A percentile compares a stretch with the other conserved stretches of the same genome.
Conservation (phyloP, 2,888 invertebrate species). For the Drosophila emarginata region DNA sequence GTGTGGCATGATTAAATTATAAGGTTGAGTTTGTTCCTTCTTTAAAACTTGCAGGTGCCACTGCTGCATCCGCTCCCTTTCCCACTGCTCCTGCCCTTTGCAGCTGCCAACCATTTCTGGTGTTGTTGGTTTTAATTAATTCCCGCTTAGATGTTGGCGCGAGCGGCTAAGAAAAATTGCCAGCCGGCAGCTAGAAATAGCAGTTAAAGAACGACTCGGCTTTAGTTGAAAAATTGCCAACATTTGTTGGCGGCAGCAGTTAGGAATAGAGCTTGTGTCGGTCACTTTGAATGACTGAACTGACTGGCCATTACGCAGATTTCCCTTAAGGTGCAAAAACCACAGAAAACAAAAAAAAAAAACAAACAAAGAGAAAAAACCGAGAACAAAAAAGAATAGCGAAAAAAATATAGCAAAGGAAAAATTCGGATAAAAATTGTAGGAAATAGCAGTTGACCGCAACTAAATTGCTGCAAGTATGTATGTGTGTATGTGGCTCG, state of each 20-base stretch:
- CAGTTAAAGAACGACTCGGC: conserved; percentile 11
- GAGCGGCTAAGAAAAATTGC: conserved; percentile 47
- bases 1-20: conserved; percentile 57
- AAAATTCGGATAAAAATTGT: too few relatives aligned
- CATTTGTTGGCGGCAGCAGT: conserved; percentile 34
- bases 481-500: neutral
- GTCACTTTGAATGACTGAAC: conserved; percentile 11
- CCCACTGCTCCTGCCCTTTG: too few relatives aligned
- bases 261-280: neutral
- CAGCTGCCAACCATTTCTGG: conserved; percentile 17
- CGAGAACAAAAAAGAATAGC: neutral
- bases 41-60: neutral
- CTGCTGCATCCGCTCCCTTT: neutral
- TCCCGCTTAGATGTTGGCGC: conserved; percentile 45
- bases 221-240: conserved; percentile 44
- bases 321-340: conserved; percentile 56
- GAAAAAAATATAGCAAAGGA: neutral
- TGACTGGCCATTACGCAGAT: conserved; percentile 55
- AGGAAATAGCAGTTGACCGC: conserved; percentile 3
- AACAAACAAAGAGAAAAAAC: neutral
- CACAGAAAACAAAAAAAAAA: neutral
- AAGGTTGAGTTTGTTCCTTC: conserved; percentile 10
- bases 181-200: conserved; percentile 14
- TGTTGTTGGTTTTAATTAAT: conserved; percentile 68
- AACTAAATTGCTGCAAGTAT: conserved; percentile 38